Evolutionary conservation across 2,113 vertebrate genomes (phyloP).

Genomic region (Boulengeromyrus knoepffleri): DNA sequence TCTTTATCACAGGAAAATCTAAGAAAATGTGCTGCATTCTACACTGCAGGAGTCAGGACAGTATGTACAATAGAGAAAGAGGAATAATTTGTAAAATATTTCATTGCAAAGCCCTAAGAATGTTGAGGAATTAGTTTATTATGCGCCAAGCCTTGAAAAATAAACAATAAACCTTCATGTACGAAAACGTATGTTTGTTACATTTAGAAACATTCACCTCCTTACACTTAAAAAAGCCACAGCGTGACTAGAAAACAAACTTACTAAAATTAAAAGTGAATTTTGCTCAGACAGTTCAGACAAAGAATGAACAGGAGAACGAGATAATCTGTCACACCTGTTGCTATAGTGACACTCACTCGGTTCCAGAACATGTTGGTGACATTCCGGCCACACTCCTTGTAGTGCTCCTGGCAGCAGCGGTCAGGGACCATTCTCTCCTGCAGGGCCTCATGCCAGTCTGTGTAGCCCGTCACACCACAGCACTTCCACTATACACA

Average conservation of each 20-base stretch:
- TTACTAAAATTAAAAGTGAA: background rate
- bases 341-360: conserved; percentile 52
- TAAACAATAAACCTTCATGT: background rate
- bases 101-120: background rate
- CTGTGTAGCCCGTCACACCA: conserved; percentile 74
- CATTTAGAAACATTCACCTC: background rate
- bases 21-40: background rate
- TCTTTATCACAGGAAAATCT: background rate
- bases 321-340: background rate
- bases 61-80: background rate
- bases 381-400: conserved; percentile 77
- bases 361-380: conserved; percentile 77
- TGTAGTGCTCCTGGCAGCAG: conserved; percentile 80
- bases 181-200: background rate
- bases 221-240: background rate
- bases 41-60: background rate
- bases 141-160: background rate
- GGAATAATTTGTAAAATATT: background rate
- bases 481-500: conserved; percentile 81
- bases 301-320: background rate
- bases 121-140: background rate
- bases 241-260: background rate
- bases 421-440: conserved; percentile 80
- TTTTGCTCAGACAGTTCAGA: background rate
- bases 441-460: conserved; percentile 81